phyloP scores from a whole-genome alignment of 2,797 vertebrate species.

The Rachycentron canadum region DNA sequence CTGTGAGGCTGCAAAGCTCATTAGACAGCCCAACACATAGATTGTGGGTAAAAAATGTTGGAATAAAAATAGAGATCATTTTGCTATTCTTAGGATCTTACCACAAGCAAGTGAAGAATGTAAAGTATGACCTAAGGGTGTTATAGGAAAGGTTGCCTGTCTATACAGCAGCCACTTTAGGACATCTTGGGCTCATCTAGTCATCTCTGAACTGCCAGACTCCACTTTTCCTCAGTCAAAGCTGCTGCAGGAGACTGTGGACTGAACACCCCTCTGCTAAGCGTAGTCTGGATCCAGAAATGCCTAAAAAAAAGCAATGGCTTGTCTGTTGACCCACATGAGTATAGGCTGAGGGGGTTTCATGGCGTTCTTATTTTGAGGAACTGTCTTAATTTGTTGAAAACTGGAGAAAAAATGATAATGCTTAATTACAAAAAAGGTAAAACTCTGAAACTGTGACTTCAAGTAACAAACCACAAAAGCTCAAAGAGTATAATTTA shows the following conservation, averaged over 20 bases:
- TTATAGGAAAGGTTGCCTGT: neutral
- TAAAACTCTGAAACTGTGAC: neutral
- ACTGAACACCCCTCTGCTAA: neutral
- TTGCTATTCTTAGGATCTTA: constrained; percentile 29
- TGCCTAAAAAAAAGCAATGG: neutral
- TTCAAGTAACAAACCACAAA: neutral
- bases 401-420: neutral
- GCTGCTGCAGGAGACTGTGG: constrained; percentile 1
- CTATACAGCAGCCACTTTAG: constrained; percentile 4
- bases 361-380: neutral
- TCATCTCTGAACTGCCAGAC: neutral
- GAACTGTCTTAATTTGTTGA: neutral
- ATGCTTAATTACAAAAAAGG: neutral
- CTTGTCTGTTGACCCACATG: neutral
- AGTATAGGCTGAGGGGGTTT: neutral
- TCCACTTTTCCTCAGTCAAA: neutral
- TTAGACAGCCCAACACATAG: constrained; percentile 41
- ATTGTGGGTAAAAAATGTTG: constrained; percentile 14
- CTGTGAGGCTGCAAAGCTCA: constrained; percentile 47
- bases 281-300: neutral
- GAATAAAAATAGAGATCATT: constrained; percentile 16
- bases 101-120: neutral
- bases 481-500: neutral
- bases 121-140: constrained; percentile 20
- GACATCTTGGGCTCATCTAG: constrained; percentile 6